Base-by-base conservation (phyloP, 2,888 invertebrate species). In the Seira ritae region DNA sequence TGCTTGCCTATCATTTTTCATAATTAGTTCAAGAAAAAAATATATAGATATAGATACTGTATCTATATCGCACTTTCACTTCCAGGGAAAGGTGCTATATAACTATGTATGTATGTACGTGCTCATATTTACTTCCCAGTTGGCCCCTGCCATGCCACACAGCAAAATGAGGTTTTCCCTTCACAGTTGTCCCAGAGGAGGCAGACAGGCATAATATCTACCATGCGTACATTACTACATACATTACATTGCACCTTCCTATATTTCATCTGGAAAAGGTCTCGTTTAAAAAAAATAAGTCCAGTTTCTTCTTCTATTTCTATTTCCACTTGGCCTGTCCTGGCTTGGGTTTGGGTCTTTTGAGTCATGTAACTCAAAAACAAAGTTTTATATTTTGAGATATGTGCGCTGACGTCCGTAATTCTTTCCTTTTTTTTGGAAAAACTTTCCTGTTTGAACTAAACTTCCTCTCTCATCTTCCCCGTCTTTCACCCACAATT, bases 1-100 rank as follows among this genome's bases (percentile, higher is more conserved):
- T 69, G 66, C 50, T 37, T 70, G 66, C 75, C 75, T 75, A 75
- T 81, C 81, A 81, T 81, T 81, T 81, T 76, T 81, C 81, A 81
- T 81, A 81, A 81, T 81, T 81, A 81, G 81, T 69, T 81, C 46
- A 81, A 55, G 62, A 37, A 4, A 75, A 67, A 65, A 19, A 55
- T 42, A 42, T 42, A 42, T 42, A 42, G n/a, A 31, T 4, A 31
- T 31, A 31, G 2, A 31, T 31, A 31, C 31, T 8, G 8, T 31
- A 31, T 4, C 31, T 2, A 55, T 55, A 15, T 12, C 12, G n/a
- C 55, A 2, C 55, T 55, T 31, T 31, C 55, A 55, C 31, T 31
- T 31, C 2, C 12, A 12, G 3, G 55, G 12, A 55, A 55, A 55
- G 55, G 55, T 55, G 55, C n/a, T n/a, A n/a, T n/a, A n/a, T n/a